These are phyloP conservation scores for Centruroides sculpturatus DNA, from an alignment of 1,140 invertebrate species.

Conservation along the genomic window DNA sequence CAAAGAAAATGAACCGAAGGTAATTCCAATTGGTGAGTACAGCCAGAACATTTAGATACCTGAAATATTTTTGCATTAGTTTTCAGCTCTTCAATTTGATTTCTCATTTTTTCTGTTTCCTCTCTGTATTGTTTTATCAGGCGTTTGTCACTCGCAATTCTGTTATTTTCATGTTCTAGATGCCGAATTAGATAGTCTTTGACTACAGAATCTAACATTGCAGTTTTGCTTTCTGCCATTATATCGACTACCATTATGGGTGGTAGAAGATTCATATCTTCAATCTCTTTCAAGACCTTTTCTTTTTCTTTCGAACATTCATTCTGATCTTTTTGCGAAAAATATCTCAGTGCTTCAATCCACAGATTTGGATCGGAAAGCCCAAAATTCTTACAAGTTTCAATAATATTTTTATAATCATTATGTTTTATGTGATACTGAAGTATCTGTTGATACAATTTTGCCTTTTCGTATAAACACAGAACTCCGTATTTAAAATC, in stretches of 20 bases:
- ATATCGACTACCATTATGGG: conserved; percentile 73
- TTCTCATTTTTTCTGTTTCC: conserved; percentile 58
- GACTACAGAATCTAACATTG: conserved; percentile 49
- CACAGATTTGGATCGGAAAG: conserved; percentile 61
- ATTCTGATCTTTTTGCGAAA: conserved; percentile 32
- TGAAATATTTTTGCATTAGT: conserved; percentile 55
- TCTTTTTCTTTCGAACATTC: conserved; percentile 32
- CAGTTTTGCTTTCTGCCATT: conserved; percentile 44
- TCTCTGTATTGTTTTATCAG: conserved; percentile 56
- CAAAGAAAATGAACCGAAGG: conserved; percentile 90
- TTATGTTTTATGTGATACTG: conserved; percentile 56
- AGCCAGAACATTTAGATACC: conserved; percentile 68
- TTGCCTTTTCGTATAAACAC: conserved; percentile 72
- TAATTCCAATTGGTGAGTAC: conserved; percentile 68
- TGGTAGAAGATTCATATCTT: conserved; percentile 61
- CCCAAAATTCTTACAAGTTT: conserved; percentile 58
- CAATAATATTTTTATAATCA: conserved; percentile 51
- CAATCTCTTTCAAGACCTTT: conserved; percentile 39
- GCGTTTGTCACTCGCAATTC: conserved; percentile 55
- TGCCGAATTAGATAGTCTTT: conserved; percentile 58
- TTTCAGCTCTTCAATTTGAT: conserved; percentile 58
- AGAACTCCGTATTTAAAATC: conserved; percentile 67
- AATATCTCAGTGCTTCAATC: conserved; percentile 65
- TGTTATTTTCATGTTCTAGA: conserved; percentile 54
- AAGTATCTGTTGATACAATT: conserved; percentile 62